Evolutionary conservation across 2,888 invertebrate genomes (phyloP), one percentile per base, ranked within the genome.

Genomic region (Agrotis clavis): DNA sequence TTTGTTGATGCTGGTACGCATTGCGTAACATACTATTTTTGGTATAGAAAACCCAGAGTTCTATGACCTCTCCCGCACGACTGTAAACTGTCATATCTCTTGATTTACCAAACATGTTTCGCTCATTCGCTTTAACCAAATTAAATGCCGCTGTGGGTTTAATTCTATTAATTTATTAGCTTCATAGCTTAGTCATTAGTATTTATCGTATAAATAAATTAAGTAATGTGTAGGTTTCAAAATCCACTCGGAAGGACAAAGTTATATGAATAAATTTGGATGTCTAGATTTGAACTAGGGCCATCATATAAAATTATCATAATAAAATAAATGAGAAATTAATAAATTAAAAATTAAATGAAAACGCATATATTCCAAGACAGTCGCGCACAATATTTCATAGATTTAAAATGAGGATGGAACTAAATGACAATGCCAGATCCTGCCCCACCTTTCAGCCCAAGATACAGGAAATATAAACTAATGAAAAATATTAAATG

Each of bases 1-100:
- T 88, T 88, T 91, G 91, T 91, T 90, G 90, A 90, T 90, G 85
- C 89, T 90, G 88, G 86, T 88, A 84, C 81, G 83, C 79, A 83
- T 92, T 90, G 88, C 92, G 91, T 90, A 92, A 93, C 78, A 67
- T 62, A 81, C 88, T 94, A 92, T 92, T 92, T 93, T 90, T 89
- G 88, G 86, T 73, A 68, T 71, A 82, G 79, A 88, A 87, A 90
- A 90, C 88, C 86, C 30, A 82, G 87, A 86, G 92, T 92, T 92
- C 90, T 87, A 88, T 84, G 91, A 92, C 89, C 91, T 90, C 88
- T 85, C 45, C 7, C 21, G 62, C 30, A 66, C 53, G 14, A 67
- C 25, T 61, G 59, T 66, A 67, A 68, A 75, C 30, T 59, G 73
- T 64, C 67, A 69, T 67, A 69, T 65, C 66, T 67, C 35, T 48